Evolutionary conservation across 2,797 vertebrate species (phyloP), one percentile per base, ranked within the genome.

Genomic region (Eospalax fontanierii): DNA sequence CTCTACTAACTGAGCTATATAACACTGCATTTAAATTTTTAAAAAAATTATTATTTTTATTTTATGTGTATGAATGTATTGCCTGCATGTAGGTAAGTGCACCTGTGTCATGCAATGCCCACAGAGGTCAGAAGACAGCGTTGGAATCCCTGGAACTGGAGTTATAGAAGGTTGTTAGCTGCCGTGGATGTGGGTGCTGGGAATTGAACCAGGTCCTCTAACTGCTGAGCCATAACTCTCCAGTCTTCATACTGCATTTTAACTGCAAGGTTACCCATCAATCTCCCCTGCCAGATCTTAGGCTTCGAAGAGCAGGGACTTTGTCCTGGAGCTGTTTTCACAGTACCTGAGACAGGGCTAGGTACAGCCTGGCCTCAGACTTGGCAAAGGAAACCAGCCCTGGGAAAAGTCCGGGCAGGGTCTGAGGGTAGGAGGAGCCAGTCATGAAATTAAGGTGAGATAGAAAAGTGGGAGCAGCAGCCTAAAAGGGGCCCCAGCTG

Each of bases 291-390:
- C n/a, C 40, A 74, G 38, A 24, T 3, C 14, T 50, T 43, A 21
- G 82, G 59, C 22, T 71, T 33, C 35, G 22, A 54, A 88, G 73
- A 78, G 40, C 33, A 85, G 80, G 43, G 84, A 21, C 50, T 6
- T 4, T 40, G 68, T 43, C 57, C 18, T 85, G 18, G 6, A 80
- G 73, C 78, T 61, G 28, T 33, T 83, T 35, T 65, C 4, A 85
- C 18, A 81, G 71, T 89, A 80, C 66, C 66, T 46, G 87, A 75
- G 76, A 84, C 70, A 91, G 87, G n/a, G 38, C 75, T 59, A 40
- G 15, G 65, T 26, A 78, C 9, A 63, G n/a, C 40, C 74, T 28
- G 12, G 19, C 68, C 35, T 84, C 1, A 0, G 63, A 38, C 43
- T 76, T 43, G 82, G 33, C 46, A 71, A n/a, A 21, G 59, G 18